A percentile compares a stretch with the other conserved stretches of the same genome.
These are phyloP conservation scores for Conus canariensis DNA, from an alignment of 2,888 invertebrate species.

Conservation along the genomic window DNA sequence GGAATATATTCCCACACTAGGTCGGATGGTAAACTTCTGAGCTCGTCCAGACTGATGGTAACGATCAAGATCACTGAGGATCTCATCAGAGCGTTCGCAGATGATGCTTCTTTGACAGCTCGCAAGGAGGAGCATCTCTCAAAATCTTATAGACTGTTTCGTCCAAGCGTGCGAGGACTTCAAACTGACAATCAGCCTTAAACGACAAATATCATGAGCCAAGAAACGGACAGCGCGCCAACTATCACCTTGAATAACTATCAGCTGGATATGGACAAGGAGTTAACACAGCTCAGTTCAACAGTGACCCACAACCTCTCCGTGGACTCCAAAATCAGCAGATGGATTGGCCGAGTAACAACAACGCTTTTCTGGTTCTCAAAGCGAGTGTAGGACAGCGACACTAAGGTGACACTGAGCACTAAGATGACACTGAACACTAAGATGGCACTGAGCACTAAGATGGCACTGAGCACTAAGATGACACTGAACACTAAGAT, in stretches of 20 bases:
- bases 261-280: background rate
- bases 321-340: slow-evolving; percentile 5
- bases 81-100: background rate
- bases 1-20: background rate
- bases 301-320: background rate
- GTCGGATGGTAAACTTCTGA: background rate
- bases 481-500: too few species aligned
- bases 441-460: too few species aligned
- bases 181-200: background rate
- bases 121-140: background rate
- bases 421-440: background rate
- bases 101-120: background rate
- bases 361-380: background rate
- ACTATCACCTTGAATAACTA: background rate
- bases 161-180: background rate
- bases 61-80: background rate
- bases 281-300: background rate
- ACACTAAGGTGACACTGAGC: background rate
- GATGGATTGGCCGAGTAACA: background rate
- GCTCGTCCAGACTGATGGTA: background rate
- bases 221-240: background rate
- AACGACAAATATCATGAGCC: background rate
- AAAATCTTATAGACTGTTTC: background rate
- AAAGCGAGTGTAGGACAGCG: background rate
- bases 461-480: too few species aligned